phyloP scores from a whole-genome alignment of 2,797 vertebrate species.

The Hippopotamyrus pictus region DNA sequence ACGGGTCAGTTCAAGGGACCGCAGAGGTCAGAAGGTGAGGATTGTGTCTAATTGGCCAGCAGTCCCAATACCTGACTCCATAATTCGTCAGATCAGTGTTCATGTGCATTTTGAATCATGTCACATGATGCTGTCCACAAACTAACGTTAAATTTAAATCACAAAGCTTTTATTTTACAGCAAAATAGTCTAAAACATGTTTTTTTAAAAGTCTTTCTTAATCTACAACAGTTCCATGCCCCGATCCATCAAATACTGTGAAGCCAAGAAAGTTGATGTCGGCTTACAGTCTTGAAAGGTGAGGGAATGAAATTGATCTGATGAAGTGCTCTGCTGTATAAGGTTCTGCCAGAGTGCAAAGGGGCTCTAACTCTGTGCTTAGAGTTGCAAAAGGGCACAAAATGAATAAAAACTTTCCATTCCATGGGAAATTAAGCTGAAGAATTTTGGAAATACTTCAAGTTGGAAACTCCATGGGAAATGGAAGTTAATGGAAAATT shows the following conservation, averaged over 20 bases:
- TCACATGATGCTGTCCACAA: not conserved
- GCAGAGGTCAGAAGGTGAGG: slow-evolving; percentile 49
- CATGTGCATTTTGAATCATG: not conserved
- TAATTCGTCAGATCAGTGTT: not conserved
- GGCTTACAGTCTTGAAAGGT: slow-evolving; percentile 53
- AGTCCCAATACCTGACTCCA: not conserved
- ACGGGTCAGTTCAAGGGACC: slow-evolving; percentile 39
- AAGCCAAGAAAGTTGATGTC: slow-evolving; percentile 55
- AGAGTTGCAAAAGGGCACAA: no score
- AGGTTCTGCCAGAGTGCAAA: not conserved
- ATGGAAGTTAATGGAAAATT: not conserved
- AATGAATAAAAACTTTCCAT: not conserved
- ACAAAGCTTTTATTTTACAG: not conserved
- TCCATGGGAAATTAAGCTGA: not conserved
- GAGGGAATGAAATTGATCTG: not conserved
- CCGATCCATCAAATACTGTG: slow-evolving; percentile 44
- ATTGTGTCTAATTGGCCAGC: not conserved
- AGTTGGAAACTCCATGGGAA: not conserved
- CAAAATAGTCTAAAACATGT: not conserved
- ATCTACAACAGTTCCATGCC: slow-evolving; percentile 42
- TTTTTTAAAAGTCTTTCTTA: not conserved
- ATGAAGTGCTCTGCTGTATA: not conserved
- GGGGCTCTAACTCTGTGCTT: no score
- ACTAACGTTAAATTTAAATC: not conserved
- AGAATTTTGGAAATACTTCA: not conserved